Base-by-base conservation (phyloP, 1,140 invertebrate species). In the Drosophila melanica region DNA sequence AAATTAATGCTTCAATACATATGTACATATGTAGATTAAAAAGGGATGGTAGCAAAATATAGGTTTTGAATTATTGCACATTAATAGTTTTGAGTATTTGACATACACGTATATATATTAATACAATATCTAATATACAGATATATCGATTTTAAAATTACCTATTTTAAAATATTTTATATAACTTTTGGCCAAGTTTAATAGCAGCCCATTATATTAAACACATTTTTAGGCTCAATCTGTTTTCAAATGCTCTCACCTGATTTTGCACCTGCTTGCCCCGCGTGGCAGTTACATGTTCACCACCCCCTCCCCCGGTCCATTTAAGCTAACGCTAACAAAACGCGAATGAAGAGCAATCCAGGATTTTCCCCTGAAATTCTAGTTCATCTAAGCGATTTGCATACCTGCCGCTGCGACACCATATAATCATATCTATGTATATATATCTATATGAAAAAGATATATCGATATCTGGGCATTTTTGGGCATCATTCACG, bases 321-420 rank as follows among this genome's bases (percentile, higher is more conserved):
- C 79, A 51, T 53, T 64, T 59, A 67, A 64, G 63, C 67, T n/a
- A 73, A 53, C 53, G 53, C 58, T 68, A 55, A 50, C 57, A 53
- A 75, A 87, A 81, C 80, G 78, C 81, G 81, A 85, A 87, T 85
- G 81, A 87, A 85, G 81, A 65, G 66, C 54, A 4, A 35, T 16
- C 20, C 42, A 53, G 82, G 82, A 86, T 70, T 86, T 86, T 82
- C 82, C 81, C 82, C 65, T 64, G 81, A 85, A 85, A 58, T 78
- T 65, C 18, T 42, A 27, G 54, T 86, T 85, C 81, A 85, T 85
- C 55, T 71, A 66, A 48, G 57, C 69, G 73, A 69, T 89, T 89
- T 87, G 84, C 76, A 87, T 87, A 89, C 84, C 84, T 87, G 82
- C 45, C 7, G 14, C 44, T 14, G 12, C 60, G 55, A 37, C 10